Evolutionary conservation across 2,888 invertebrate genomes (phyloP), one percentile per base, ranked within the genome.

Genomic region (Sericinus montela): DNA sequence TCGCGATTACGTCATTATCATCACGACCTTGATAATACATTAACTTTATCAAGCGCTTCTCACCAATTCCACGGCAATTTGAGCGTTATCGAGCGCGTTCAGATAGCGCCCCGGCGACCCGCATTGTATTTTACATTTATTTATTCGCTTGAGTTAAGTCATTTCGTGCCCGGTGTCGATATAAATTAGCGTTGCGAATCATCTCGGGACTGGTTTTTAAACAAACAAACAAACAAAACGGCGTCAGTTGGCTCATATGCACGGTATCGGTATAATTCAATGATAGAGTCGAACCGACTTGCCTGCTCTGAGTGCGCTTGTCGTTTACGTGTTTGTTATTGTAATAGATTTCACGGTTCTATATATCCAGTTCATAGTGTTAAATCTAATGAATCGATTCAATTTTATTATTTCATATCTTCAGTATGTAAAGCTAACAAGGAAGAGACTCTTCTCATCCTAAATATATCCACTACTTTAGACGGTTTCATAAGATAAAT

Each of bases 1-100:
- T 64, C 66, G 64, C 61, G 67, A 66, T 82, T 79, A 82, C 82
- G 80, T 83, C 76, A 82, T 67, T 66, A 62, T 30, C 45, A 48
- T 55, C 28, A 46, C 65, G 80, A 69, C 85, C 85, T 83, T 83
- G 80, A 59, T 59, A 60, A 53, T 66, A 63, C 67, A 70, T 71
- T 65, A 68, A 65, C 19, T 19, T 67, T 67, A 72, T 69, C 68
- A 6, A 11, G 32, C 70, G 72, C 70, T 72, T 67, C 60, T 68
- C 62, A 56, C 58, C 75, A 73, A 66, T 61, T 55, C 58, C 47
- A 57, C 52, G 47, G 55, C 63, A 61, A 63, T 64, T 58, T 57
- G 56, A 38, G 36, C 44, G 43, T 56, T 60, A 58, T 57, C 56
- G 52, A 35, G 37, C 35, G 37, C 45, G 14, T 8, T 29, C 16